These are phyloP conservation scores for Scartelaos histophorus DNA, from an alignment of 2,113 vertebrate genomes.

Conservation along the genomic window DNA sequence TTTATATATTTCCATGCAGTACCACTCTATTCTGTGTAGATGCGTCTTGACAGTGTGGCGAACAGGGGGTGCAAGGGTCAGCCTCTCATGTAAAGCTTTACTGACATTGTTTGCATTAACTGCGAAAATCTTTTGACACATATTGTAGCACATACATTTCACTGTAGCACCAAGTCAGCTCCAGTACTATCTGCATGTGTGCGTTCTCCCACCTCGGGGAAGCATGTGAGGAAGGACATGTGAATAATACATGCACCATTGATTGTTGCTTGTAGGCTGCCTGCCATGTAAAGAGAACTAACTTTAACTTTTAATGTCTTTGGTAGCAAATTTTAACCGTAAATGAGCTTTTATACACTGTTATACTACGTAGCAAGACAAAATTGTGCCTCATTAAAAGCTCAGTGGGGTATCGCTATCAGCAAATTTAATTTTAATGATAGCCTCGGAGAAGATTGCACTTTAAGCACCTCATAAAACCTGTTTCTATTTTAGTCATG, in stretches of 20 bases:
- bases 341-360: constrained; percentile 3
- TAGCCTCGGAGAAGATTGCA: constrained; percentile 43
- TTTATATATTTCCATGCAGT: background rate
- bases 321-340: background rate
- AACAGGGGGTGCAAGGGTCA: constrained; percentile 8
- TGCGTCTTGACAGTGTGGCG: constrained; percentile 19
- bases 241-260: constrained; percentile 5
- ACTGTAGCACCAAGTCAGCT: constrained; percentile 1
- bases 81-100: constrained; percentile 10
- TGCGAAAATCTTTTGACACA: constrained; percentile 10
- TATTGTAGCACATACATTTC: background rate
- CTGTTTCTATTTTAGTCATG: constrained; percentile 30
- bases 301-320: background rate
- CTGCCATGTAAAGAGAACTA: background rate
- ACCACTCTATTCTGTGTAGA: constrained; percentile 18
- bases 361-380: constrained; percentile 4
- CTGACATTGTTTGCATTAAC: background rate
- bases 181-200: background rate
- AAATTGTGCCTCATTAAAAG: constrained; percentile 27
- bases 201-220: background rate
- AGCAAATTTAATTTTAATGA: constrained; percentile 28
- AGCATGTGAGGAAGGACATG: background rate
- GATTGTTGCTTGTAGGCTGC: constrained; percentile 8
- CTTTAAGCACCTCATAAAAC: constrained; percentile 43
- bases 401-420: constrained; percentile 17